Base-by-base conservation (phyloP, 1,140 invertebrate species). In the Ditylenchus dipsaci region DNA sequence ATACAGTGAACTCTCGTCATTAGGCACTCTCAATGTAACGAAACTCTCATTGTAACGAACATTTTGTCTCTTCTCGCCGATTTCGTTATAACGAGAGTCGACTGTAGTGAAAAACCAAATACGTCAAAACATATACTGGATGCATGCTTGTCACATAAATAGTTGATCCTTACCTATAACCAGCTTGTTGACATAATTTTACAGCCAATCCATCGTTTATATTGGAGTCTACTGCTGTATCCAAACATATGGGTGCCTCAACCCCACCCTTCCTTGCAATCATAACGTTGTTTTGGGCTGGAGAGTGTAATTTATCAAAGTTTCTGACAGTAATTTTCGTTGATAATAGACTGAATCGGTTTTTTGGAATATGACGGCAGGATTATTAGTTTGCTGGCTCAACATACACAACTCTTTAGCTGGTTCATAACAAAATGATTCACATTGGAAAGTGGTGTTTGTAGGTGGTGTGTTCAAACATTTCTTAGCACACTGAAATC, bases 401-500 rank as follows among this genome's bases (percentile, higher is more conserved):
- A 71, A 30, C 15, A 68, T 26, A 29, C 69, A 71, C 7, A 71
- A 29, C 26, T 69, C 57, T 68, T 71, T 68, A 7, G 15, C 38
- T n/a, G 43, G 17, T 30, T 71, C 69, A 30, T 49, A 71, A 1
- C 53, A 69, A 56, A 71, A 71, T 19, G 69, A 71, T 62, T 71
- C 69, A 43, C 69, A 71, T 9, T 57, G 29, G 27, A 61, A 71
- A 11, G 53, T 57, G 8, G 30, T 21, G n/a, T 71, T 43, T 68
- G 33, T 27, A 68, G 59, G 3, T 38, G 33, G 33, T 38, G n/a
- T 53, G 15, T 8, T 17, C n/a, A 53, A 53, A 59, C 69, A 71
- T n/a, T 57, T 49, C n/a, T 68, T 33, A 8, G 69, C 69, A 42
- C 69, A 71, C 69, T 71, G 43, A 69, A 69, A 58, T n/a, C n/a